Evolutionary conservation across 2,113 vertebrate genomes (phyloP).

Genomic region (Chaetorhynchus papuensis): DNA sequence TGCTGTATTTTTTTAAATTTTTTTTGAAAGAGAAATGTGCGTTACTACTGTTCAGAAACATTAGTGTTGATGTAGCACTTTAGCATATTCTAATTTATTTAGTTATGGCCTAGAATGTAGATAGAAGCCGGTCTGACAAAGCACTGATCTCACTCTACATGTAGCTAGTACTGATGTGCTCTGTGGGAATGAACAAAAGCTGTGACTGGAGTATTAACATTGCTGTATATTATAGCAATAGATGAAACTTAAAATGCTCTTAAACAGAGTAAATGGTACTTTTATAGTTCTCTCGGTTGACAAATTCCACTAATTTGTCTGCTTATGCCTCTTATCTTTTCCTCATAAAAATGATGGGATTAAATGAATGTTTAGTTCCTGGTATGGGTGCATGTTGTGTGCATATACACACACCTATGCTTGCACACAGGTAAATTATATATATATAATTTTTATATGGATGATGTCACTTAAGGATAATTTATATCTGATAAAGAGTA

Average conservation of each 20-base stretch:
- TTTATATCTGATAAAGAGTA: constrained; percentile 47
- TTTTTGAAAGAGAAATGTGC: constrained; percentile 74
- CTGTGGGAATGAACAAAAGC: constrained; percentile 46
- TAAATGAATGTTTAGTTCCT: constrained; percentile 57
- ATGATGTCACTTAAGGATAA: constrained; percentile 49
- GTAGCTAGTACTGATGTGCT: constrained; percentile 65
- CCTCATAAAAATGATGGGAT: constrained; percentile 53
- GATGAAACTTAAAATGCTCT: constrained; percentile 16
- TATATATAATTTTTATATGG: not conserved
- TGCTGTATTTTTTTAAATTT: constrained; percentile 67
- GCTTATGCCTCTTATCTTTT: constrained; percentile 35
- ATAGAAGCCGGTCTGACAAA: constrained; percentile 56
- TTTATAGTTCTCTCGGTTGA: constrained; percentile 30
- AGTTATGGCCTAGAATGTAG: constrained; percentile 76
- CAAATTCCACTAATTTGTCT: constrained; percentile 46
- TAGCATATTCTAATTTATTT: constrained; percentile 79
- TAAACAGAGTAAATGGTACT: constrained; percentile 42
- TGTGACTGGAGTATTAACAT: constrained; percentile 45
- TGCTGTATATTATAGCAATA: constrained; percentile 57
- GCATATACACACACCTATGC: not conserved
- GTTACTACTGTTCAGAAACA: constrained; percentile 79
- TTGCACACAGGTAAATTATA: not conserved
- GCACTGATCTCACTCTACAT: constrained; percentile 80
- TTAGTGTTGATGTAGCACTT: constrained; percentile 79
- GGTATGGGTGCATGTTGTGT: not conserved